Base-by-base conservation (phyloP, 2,888 invertebrate genomes). In the Latrodectus hesperus region DNA sequence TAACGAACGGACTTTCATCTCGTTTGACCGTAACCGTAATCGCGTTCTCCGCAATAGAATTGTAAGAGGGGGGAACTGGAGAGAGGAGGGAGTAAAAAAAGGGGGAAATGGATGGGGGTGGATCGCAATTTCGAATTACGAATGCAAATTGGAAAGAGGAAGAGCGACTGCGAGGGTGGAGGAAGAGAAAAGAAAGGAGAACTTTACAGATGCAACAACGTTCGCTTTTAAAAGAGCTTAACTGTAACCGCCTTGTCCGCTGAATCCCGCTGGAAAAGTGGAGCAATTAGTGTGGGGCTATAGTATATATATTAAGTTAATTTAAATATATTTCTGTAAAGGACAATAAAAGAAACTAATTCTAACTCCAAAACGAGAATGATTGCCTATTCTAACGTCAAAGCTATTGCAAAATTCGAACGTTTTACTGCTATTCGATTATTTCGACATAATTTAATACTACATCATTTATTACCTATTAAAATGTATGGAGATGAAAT, bases 131-230 rank as follows among this genome's bases (percentile, higher is more conserved):
- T 72, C 84, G 73, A 78, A 84, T 84, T 84, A 84, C 77, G 72
- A 71, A 84, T 84, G 84, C 84, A 84, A 84, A 84, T 84, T 84
- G 78, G 84, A 84, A 77, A 77, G 84, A 52, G 71, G 53, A 17
- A 52, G 26, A 12, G 49, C 16, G 38, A 12, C 26, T 70, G 53
- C 17, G 52, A 22, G 16, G 67, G 73, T 17, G 53, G 52, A 16
- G 26, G 16, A 55, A 17, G 71, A 68, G 17, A 17, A 38, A 38
- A 38, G 38, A 38, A 38, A 67, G 38, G 84, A 71, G 72, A 72
- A 74, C 71, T 60, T 73, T 68, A 67, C 60, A 67, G 77, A 65
- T 22, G 78, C 78, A 68, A 70, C 77, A 68, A 55, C 55, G 60
- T 55, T 77, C 38, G 71, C 67, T 84, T 72, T 84, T 84, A 72